Conservation (phyloP, 2,797 vertebrate genomes). For the Spinibarbus caldwelli region DNA sequence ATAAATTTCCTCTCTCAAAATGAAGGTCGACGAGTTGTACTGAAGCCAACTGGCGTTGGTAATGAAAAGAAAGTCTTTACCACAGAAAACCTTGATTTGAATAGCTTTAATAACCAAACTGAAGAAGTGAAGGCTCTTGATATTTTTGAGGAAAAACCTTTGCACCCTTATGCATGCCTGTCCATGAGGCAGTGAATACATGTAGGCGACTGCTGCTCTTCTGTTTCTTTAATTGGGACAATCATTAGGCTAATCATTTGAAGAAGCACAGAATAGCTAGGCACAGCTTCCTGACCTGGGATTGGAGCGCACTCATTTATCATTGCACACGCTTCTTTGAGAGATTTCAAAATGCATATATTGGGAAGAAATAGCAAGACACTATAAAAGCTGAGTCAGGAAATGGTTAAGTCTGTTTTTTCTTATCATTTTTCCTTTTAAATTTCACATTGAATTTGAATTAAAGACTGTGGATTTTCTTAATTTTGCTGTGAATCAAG, state of each 20-base stretch:
- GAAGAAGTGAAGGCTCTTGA: slow-evolving; percentile 16
- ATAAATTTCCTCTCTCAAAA: not conserved
- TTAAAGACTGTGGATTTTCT: not conserved
- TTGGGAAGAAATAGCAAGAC: not conserved
- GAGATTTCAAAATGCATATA: not conserved
- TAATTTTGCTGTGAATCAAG: not conserved
- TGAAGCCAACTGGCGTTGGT: not conserved
- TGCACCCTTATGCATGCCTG: not conserved
- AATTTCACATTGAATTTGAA: not conserved
- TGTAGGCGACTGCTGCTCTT: not conserved
- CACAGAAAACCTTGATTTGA: slow-evolving; percentile 41
- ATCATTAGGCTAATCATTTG: not conserved
- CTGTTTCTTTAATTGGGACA: not conserved
- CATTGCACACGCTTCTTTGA: not conserved
- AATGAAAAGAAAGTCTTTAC: slow-evolving; percentile 25
- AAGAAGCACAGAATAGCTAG: slow-evolving; percentile 10
- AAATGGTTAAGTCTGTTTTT: not conserved
- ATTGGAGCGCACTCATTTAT: not conserved
- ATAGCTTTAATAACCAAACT: slow-evolving; percentile 8
- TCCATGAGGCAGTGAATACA: slow-evolving; percentile 19
- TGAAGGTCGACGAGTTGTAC: not conserved
- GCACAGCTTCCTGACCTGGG: not conserved
- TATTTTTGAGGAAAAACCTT: slow-evolving; percentile 3
- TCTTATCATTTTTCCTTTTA: not conserved
- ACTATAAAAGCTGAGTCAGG: not conserved